A percentile compares a stretch with the other conserved stretches of the same genome.
phyloP scores from a whole-genome alignment of 1,140 invertebrate species.

The Drosophila grimshawi region DNA sequence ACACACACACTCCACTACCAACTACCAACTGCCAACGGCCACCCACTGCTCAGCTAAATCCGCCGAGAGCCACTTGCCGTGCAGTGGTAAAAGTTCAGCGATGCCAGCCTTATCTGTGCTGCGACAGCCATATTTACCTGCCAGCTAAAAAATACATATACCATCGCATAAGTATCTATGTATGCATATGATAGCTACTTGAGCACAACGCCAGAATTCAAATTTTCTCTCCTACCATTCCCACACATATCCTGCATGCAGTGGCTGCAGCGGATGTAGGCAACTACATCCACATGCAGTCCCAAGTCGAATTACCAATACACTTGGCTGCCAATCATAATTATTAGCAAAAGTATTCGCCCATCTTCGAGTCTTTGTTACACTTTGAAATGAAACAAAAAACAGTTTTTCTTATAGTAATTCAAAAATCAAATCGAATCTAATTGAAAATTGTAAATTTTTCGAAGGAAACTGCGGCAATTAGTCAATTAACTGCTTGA shows the following conservation, averaged over 20 bases:
- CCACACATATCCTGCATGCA: conserved; percentile 8
- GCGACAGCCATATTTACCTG: conserved; percentile 80
- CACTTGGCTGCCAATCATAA: no score
- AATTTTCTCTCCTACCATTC: conserved; percentile 36
- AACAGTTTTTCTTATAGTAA: no score
- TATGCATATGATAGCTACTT: conserved; percentile 68
- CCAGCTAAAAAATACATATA: conserved; percentile 53
- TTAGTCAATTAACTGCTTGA: no score
- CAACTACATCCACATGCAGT: not conserved
- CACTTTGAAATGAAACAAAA: no score
- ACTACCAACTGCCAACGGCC: not conserved
- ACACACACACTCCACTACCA: conserved; percentile 27
- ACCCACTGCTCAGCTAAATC: not conserved
- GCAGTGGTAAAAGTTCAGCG: conserved; percentile 59
- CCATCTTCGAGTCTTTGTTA: no score
- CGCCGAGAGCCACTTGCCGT: conserved; percentile 11
- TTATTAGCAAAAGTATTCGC: no score
- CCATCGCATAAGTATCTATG: conserved; percentile 2
- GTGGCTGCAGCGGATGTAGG: conserved; percentile 8
- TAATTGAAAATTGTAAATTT: no score
- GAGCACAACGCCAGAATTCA: conserved; percentile 58
- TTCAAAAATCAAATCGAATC: no score
- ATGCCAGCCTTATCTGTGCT: conserved; percentile 73
- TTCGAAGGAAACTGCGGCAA: no score
- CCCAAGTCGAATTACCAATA: no score